phyloP scores from a whole-genome alignment of 1,140 invertebrate species.

The Drosophila triauraria region DNA sequence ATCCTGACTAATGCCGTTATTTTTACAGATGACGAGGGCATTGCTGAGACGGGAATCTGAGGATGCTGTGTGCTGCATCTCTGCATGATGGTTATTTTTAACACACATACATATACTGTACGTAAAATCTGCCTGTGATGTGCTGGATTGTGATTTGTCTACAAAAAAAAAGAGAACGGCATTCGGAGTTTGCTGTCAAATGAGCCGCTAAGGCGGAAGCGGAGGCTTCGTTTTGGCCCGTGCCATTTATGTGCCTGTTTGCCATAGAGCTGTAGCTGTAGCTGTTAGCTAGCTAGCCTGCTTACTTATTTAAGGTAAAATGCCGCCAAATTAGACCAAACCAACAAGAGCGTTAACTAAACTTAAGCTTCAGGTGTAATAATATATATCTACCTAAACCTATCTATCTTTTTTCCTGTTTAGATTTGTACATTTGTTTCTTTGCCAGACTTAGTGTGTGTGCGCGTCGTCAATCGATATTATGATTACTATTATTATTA shows the following conservation, averaged over 20 bases:
- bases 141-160: constrained; percentile 81
- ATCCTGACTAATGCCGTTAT: constrained; percentile 1
- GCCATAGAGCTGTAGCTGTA: constrained; percentile 49
- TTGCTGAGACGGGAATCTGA: constrained; percentile 96
- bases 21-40: constrained; percentile 95
- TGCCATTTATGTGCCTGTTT: constrained; percentile 48
- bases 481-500: constrained; percentile 17
- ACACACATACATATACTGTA: constrained; percentile 35
- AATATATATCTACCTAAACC: constrained; percentile 3
- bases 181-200: constrained; percentile 50
- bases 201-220: constrained; percentile 12
- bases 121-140: constrained; percentile 80
- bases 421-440: constrained; percentile 43
- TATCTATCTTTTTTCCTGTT: constrained; percentile 4
- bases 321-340: constrained; percentile 73
- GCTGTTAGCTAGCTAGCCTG: constrained; percentile 30
- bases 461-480: constrained; percentile 22
- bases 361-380: constrained; percentile 74
- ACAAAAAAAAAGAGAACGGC: constrained; percentile 40
- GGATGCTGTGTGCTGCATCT: constrained; percentile 39
- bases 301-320: constrained; percentile 36
- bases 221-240: constrained; percentile 25
- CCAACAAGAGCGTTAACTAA: constrained; percentile 75
- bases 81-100: constrained; percentile 37
- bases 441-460: neutral